A percentile compares a stretch with the other conserved stretches of the same genome.
phyloP scores from a whole-genome alignment of 2,888 invertebrate species.

The Heliconius ismenius region DNA sequence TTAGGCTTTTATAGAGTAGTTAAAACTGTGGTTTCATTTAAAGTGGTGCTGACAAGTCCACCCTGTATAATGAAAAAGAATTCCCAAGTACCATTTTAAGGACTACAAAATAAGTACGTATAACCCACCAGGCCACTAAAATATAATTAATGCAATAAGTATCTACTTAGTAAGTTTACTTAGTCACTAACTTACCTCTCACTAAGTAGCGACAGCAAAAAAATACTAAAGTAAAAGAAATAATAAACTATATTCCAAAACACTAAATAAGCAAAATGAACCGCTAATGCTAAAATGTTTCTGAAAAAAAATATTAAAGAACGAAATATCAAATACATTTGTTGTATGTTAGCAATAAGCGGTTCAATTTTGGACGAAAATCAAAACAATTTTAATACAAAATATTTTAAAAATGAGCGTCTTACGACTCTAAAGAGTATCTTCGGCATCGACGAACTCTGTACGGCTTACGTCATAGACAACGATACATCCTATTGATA shows the following conservation, averaged over 20 bases:
- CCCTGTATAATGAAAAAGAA: neutral
- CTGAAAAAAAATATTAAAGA: neutral
- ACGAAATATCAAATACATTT: neutral
- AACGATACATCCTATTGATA: neutral
- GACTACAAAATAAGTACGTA: neutral
- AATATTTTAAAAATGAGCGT: neutral
- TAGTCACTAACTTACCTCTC: neutral
- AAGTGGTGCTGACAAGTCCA: no score
- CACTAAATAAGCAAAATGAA: neutral
- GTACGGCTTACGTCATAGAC: constrained; percentile 5
- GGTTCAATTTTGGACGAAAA: neutral
- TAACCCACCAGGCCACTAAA: neutral
- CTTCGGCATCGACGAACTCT: neutral
- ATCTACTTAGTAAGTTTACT: neutral
- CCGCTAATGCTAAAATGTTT: neutral
- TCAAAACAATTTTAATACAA: neutral
- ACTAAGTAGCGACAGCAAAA: constrained; percentile 6
- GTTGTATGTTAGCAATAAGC: no score
- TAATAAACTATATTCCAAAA: neutral
- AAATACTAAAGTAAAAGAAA: neutral
- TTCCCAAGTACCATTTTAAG: neutral
- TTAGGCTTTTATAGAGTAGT: no score
- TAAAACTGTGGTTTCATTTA: no score
- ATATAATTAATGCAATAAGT: neutral
- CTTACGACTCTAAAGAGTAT: neutral